Base-by-base conservation (phyloP, 1,140 invertebrate genomes). In the Amyelois transitella region DNA sequence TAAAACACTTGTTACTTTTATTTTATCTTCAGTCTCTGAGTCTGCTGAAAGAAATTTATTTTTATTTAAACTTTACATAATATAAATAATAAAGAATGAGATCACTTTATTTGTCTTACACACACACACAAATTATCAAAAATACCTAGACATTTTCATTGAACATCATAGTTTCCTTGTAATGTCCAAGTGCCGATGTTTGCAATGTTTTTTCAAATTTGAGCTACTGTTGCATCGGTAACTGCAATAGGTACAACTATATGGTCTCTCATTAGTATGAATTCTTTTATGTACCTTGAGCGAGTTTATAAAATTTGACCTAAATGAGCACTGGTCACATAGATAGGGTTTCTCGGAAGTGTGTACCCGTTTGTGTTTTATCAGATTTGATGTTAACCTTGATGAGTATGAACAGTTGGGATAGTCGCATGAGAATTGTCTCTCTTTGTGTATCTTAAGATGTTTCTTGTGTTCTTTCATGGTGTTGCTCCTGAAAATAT, bases 261-360 rank as follows among this genome's bases (percentile, higher is more conserved):
- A 88, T 20, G 88, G 86, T 58, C 72, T 75, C 55, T 88, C 86
- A 20, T 64, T 62, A 12, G 75, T 81, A 50, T 89, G 88, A 20
- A 80, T 81, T 49, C 86, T 72, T 69, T 78, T 86, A 57, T 89
- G 88, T 44, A 80, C 79, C 66, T 77, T 85, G 17, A 87, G 58
- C 18, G 84, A 87, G 61, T 80, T 86, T 38, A 78, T 67, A 60
- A 84, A 86, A 57, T 83, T 87, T 12, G 82, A 74, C 59, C 84
- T 79, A 69, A 89, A 89, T 43, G 80, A 88, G 74, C 95, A 97
- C 60, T 93, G 90, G 43, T 93, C 91, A 80, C 95, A 96, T 32
- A 91, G 84, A 65, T 91, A 93, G 6, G 91, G 86, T 69, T 89
- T 88, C 79, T 91, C 90, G 74, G 90, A 76, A 52, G 92, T 86